phyloP scores from a whole-genome alignment of 2,888 invertebrate genomes.

The Perizoma affinitatum region DNA sequence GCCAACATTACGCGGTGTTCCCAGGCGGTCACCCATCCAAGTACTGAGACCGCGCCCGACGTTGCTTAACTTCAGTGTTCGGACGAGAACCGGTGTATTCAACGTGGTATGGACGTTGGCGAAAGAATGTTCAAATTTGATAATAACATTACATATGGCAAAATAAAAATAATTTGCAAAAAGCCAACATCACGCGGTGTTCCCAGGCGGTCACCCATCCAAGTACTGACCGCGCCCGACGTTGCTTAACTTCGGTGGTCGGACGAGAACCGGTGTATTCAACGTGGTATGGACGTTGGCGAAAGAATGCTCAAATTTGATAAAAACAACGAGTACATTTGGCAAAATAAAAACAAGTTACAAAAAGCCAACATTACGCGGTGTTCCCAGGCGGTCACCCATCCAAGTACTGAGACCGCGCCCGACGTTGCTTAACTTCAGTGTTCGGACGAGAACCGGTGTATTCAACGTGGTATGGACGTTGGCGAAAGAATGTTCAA shows the following conservation, averaged over 20 bases:
- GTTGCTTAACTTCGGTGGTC: constrained; percentile 81
- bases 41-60: constrained; percentile 76
- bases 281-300: constrained; percentile 73
- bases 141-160: no score
- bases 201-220: constrained; percentile 80
- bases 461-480: constrained; percentile 42
- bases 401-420: constrained; percentile 69
- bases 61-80: constrained; percentile 78
- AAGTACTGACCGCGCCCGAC: constrained; percentile 80
- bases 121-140: neutral
- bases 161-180: no score
- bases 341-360: no score
- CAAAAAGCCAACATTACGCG: constrained; percentile 59
- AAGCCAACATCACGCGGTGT: constrained; percentile 72
- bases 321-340: no score
- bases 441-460: constrained; percentile 76
- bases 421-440: constrained; percentile 75
- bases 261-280: constrained; percentile 80
- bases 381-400: constrained; percentile 69
- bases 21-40: constrained; percentile 66
- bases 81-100: constrained; percentile 66
- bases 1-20: constrained; percentile 59
- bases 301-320: no score
- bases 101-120: constrained; percentile 35
- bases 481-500: constrained; percentile 2